These are phyloP conservation scores for Pyrrhia umbra DNA, from an alignment of 2,888 invertebrate species.

Conservation along the genomic window DNA sequence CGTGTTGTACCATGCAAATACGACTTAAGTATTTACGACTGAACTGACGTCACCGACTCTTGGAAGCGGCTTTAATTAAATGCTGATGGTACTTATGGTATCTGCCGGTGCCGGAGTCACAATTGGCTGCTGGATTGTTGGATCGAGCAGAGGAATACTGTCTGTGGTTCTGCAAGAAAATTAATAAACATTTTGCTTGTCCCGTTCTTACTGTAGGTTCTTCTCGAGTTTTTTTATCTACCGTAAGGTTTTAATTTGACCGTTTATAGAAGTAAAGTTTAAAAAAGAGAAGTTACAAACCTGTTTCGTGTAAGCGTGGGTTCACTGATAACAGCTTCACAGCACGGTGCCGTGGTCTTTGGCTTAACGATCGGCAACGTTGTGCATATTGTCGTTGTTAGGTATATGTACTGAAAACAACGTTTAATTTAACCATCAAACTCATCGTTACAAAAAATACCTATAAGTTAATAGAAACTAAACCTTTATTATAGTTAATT, in stretches of 20 bases:
- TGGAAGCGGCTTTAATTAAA: conserved; percentile 70
- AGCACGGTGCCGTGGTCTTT: conserved; percentile 75
- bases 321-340: conserved; percentile 81
- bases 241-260: too few relatives aligned
- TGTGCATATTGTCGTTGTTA: conserved; percentile 83
- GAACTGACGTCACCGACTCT: conserved; percentile 1
- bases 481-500: too few relatives aligned
- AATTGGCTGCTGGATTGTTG: conserved; percentile 81
- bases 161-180: conserved; percentile 80
- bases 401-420: conserved; percentile 80
- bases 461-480: too few relatives aligned
- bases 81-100: conserved; percentile 88
- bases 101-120: conserved; percentile 84
- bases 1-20: conserved; percentile 7
- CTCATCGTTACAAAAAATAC: too few relatives aligned
- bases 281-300: conserved; percentile 57
- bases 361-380: conserved; percentile 83
- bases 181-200: background rate
- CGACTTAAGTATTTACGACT: conserved; percentile 31
- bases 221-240: background rate
- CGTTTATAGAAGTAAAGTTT: too few relatives aligned
- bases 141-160: conserved; percentile 86
- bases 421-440: too few relatives aligned
- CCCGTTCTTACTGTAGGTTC: background rate
- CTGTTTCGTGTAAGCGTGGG: conserved; percentile 77